phyloP scores from a whole-genome alignment of 2,797 vertebrate species.

The Takifugu rubripes region DNA sequence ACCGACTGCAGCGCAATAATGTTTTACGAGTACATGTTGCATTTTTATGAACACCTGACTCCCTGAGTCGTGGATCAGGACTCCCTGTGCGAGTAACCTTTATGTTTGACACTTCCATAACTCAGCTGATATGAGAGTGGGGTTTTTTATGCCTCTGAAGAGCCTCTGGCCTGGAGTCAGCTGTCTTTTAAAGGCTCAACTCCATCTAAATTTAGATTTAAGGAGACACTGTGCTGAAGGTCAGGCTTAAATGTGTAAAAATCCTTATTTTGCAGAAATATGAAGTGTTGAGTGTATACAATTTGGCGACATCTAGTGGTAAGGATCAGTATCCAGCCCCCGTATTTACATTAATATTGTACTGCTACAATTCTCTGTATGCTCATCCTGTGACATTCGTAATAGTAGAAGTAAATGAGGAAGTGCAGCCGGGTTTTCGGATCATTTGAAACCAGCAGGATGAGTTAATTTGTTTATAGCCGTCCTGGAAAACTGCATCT shows the following conservation, averaged over 20 bases:
- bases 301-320: no score
- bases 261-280: no score
- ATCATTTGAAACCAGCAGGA: background rate
- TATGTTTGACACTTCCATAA: conserved; percentile 23
- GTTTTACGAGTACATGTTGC: conserved; percentile 44
- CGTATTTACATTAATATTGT: no score
- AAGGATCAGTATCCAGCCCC: no score
- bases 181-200: conserved; percentile 2
- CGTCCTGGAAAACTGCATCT: background rate
- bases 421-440: no score
- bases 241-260: no score
- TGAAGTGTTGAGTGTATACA: no score
- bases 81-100: conserved; percentile 21
- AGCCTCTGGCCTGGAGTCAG: background rate
- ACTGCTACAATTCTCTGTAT: no score
- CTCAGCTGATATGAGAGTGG: conserved; percentile 15
- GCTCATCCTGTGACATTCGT: no score
- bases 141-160: background rate
- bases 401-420: no score
- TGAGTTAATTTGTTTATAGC: background rate
- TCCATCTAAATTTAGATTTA: background rate
- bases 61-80: conserved; percentile 9
- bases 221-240: background rate
- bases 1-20: conserved; percentile 25
- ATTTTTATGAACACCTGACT: conserved; percentile 41